Percentiles rank a stretch among this genome's conserved stretches.
phyloP scores from a whole-genome alignment of 2,113 vertebrate species.

The Erythrolamprus reginae region DNA sequence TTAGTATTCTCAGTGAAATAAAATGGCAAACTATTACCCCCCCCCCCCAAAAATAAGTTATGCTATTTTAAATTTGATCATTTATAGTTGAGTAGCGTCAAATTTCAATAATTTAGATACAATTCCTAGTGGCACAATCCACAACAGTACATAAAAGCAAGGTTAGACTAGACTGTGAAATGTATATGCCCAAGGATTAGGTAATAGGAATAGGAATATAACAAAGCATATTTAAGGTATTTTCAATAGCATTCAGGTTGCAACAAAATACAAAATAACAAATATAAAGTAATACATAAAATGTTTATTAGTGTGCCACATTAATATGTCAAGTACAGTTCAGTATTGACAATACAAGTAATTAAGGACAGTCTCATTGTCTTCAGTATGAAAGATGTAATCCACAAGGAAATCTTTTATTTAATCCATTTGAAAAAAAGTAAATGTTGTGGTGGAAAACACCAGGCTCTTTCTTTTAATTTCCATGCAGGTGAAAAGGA shows the following conservation, averaged over 20 bases:
- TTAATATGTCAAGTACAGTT: conserved; percentile 18
- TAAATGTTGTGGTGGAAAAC: background rate
- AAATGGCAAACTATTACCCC: background rate
- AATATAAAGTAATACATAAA: background rate
- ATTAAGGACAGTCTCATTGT: conserved; percentile 38
- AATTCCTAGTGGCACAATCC: background rate
- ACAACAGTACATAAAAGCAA: background rate
- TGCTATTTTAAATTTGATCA: background rate
- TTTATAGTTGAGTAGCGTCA: background rate
- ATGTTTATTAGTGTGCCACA: conserved; percentile 53
- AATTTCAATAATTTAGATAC: background rate
- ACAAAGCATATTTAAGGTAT: background rate
- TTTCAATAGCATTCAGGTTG: background rate
- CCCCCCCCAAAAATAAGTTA: background rate
- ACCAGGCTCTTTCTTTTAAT: background rate
- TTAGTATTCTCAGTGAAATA: background rate
- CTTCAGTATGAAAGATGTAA: conserved; percentile 23
- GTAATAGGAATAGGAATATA: background rate
- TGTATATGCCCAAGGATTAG: no score
- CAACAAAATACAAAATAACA: background rate
- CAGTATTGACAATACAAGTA: conserved; percentile 29
- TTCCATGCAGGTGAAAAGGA: background rate
- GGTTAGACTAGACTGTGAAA: background rate
- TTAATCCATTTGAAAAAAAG: conserved; percentile 1
- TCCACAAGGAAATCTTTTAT: background rate